A percentile compares a stretch with the other conserved stretches of the same genome.
These are phyloP conservation scores for Notocelia uddmanniana DNA, from an alignment of 2,888 invertebrate genomes.

Conservation along the genomic window DNA sequence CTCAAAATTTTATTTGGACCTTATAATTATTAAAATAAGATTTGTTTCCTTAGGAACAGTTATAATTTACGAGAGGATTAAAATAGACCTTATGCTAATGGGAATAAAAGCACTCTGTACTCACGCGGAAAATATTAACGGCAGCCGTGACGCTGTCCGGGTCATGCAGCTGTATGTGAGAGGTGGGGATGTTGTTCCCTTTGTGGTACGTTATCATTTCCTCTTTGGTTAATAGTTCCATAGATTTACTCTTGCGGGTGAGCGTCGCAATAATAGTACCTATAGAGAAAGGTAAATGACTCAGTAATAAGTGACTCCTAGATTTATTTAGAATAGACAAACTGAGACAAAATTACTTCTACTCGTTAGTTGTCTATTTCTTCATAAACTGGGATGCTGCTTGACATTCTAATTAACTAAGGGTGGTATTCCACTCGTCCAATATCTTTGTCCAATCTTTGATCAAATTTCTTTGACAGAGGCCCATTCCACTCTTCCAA, in stretches of 20 bases:
- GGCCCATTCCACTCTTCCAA: no score
- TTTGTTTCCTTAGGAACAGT: neutral
- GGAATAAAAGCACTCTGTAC: constrained; percentile 54
- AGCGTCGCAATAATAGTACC: constrained; percentile 94
- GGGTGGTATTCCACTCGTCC: no score
- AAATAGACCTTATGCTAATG: neutral
- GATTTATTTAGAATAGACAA: no score
- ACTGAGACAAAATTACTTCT: no score
- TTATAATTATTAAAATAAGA: neutral
- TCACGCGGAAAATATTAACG: constrained; percentile 95
- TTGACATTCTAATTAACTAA: no score
- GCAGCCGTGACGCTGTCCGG: constrained; percentile 96
- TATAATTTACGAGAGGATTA: neutral
- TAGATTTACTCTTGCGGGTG: constrained; percentile 91
- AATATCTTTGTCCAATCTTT: no score
- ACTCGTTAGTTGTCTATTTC: no score
- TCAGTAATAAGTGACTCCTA: no score
- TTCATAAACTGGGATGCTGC: no score
- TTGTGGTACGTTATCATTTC: constrained; percentile 97
- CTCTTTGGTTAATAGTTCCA: constrained; percentile 93
- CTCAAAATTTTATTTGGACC: neutral
- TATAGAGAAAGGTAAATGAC: constrained; percentile 48
- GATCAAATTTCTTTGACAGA: no score
- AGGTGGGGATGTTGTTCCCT: constrained; percentile 94
- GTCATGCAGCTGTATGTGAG: constrained; percentile 97